Conservation (phyloP, 2,888 invertebrate species). For the Nemurella pictetii region DNA sequence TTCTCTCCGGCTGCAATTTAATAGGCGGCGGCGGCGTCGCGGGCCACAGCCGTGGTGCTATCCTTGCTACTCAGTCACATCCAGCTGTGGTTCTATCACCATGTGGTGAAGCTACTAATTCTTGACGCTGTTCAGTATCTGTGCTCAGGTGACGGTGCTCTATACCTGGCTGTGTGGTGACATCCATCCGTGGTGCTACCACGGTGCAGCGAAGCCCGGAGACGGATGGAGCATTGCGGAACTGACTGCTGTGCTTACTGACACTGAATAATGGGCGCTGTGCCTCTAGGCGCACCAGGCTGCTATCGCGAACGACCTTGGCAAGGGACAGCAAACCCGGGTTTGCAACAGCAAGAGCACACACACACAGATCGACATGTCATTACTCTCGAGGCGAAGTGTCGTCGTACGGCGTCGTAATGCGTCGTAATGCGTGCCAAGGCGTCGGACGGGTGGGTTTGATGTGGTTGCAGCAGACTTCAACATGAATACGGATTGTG, state of each 20-base stretch:
- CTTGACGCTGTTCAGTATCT: no score
- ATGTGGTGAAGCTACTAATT: no score
- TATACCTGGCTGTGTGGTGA: no score
- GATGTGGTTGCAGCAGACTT: not conserved
- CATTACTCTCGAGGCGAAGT: conserved; percentile 22
- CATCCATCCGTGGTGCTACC: no score
- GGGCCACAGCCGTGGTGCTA: no score
- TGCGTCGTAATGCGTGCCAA: not conserved
- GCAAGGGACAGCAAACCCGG: conserved; percentile 8
- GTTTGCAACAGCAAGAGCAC: not conserved
- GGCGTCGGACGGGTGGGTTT: not conserved
- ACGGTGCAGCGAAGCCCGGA: not conserved
- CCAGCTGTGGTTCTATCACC: no score
- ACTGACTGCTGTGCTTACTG: not conserved
- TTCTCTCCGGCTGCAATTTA: not conserved
- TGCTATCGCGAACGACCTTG: conserved; percentile 8
- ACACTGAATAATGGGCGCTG: not conserved
- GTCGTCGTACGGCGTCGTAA: not conserved
- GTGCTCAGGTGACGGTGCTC: no score
- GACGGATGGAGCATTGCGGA: not conserved
- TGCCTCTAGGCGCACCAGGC: not conserved
- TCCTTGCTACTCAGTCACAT: no score
- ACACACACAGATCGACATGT: conserved; percentile 29
- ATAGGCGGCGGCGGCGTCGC: no score
- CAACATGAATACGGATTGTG: no score